Percentiles rank a stretch among this genome's conserved stretches.
These are phyloP conservation scores for Elephantulus edwardii DNA, from an alignment of 2,113 vertebrate species.

Conservation along the genomic window DNA sequence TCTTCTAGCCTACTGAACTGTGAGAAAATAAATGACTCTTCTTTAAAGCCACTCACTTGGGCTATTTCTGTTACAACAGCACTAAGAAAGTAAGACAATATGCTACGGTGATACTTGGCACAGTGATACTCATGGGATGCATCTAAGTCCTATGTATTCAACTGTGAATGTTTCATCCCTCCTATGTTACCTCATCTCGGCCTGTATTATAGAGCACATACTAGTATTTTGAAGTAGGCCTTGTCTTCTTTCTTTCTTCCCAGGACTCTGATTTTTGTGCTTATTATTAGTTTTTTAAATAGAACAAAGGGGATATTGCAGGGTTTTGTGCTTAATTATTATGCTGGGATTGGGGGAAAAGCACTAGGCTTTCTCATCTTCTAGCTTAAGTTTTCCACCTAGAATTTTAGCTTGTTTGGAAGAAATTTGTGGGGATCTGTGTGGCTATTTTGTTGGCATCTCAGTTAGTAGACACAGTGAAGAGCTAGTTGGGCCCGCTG, in stretches of 20 bases:
- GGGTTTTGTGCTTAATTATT: too few species aligned
- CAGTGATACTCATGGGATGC: background rate
- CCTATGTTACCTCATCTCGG: background rate
- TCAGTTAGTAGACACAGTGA: background rate
- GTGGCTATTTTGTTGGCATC: background rate
- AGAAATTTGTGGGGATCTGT: background rate
- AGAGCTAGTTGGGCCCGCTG: background rate
- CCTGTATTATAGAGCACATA: background rate
- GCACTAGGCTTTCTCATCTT: background rate
- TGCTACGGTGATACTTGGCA: too few species aligned
- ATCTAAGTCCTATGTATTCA: background rate
- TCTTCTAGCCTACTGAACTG: background rate
- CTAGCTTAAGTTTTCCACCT: background rate
- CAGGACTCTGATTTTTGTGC: background rate
- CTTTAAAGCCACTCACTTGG: too few species aligned
- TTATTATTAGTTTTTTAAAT: too few species aligned
- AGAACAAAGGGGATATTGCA: too few species aligned
- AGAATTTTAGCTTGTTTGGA: slow-evolving; percentile 7
- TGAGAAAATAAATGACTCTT: background rate
- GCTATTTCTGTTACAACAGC: background rate
- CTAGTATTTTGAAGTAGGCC: background rate
- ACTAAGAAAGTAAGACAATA: background rate
- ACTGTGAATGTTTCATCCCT: background rate
- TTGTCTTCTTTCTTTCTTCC: slow-evolving; percentile 4
- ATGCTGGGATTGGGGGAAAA: background rate